These are phyloP conservation scores for Drosophila hamatofila DNA, from an alignment of 2,888 invertebrate genomes.

Conservation along the genomic window DNA sequence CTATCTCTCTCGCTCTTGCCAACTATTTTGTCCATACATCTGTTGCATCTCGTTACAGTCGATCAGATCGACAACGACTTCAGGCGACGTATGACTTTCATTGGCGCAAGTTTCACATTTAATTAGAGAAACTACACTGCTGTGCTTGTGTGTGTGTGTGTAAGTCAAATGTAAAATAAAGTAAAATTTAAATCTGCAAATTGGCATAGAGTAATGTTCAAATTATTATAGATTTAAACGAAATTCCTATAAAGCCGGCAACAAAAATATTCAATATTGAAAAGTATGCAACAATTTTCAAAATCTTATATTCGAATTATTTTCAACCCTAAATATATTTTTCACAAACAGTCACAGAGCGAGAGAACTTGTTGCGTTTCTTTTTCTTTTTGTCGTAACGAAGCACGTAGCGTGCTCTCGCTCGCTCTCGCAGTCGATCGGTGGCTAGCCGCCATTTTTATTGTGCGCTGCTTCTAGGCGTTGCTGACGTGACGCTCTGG, in stretches of 20 bases:
- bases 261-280: constrained; percentile 61
- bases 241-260: constrained; percentile 57
- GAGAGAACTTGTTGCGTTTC: constrained; percentile 62
- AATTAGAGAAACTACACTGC: constrained; percentile 53
- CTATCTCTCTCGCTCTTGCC: constrained; percentile 42
- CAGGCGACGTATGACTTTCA: constrained; percentile 45
- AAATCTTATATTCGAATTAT: constrained; percentile 62
- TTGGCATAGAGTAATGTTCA: not conserved
- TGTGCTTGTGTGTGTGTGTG: constrained; percentile 30
- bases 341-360: constrained; percentile 39
- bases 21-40: constrained; percentile 19
- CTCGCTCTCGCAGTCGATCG: constrained; percentile 49
- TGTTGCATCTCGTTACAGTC: constrained; percentile 37
- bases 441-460: constrained; percentile 67
- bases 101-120: constrained; percentile 60
- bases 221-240: not conserved
- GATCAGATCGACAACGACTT: constrained; percentile 27
- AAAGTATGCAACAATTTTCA: constrained; percentile 76
- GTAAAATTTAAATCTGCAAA: not conserved
- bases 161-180: constrained; percentile 22
- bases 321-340: constrained; percentile 71
- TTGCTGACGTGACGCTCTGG: constrained; percentile 75
- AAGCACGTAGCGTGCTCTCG: constrained; percentile 52
- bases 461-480: constrained; percentile 76
- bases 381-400: constrained; percentile 19